Conservation (phyloP, 2,113 vertebrate genomes). For the Sphaerodactylus townsendi region DNA sequence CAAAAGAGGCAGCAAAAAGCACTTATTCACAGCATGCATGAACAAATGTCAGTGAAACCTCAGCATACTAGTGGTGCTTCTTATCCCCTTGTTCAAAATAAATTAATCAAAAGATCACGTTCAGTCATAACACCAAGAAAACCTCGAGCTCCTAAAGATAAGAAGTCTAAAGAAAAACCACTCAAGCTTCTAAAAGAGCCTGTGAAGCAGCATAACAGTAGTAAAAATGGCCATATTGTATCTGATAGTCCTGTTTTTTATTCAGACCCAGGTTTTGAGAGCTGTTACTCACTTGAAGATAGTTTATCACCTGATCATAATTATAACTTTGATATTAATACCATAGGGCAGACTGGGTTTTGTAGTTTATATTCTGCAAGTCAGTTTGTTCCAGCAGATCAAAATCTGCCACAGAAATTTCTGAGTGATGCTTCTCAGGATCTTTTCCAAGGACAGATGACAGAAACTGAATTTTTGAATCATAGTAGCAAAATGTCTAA, state of each 20-base stretch:
- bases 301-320: conserved; percentile 94
- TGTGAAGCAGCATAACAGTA: conserved; percentile 63
- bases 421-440: conserved; percentile 93
- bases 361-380: conserved; percentile 91
- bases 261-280: conserved; percentile 90
- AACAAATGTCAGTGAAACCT: conserved; percentile 52
- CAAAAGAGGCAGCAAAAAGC: conserved; percentile 89
- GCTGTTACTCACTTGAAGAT: conserved; percentile 93
- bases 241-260: conserved; percentile 83
- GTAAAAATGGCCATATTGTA: conserved; percentile 70
- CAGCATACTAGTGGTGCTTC: conserved; percentile 66
- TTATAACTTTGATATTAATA: conserved; percentile 96
- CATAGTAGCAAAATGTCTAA: conserved; percentile 73
- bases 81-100: conserved; percentile 71
- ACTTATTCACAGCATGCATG: conserved; percentile 66
- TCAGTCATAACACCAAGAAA: conserved; percentile 77
- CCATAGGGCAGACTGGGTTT: conserved; percentile 90
- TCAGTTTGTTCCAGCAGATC: conserved; percentile 95
- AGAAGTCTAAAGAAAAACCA: conserved; percentile 79
- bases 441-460: conserved; percentile 74
- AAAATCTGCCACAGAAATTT: conserved; percentile 92
- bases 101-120: conserved; percentile 75
- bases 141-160: conserved; percentile 77
- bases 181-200: conserved; percentile 78
- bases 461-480: conserved; percentile 74